Percentiles rank a stretch among this genome's conserved stretches.
phyloP scores from a whole-genome alignment of 1,140 invertebrate genomes.

The Drosophila quadrilineata region DNA sequence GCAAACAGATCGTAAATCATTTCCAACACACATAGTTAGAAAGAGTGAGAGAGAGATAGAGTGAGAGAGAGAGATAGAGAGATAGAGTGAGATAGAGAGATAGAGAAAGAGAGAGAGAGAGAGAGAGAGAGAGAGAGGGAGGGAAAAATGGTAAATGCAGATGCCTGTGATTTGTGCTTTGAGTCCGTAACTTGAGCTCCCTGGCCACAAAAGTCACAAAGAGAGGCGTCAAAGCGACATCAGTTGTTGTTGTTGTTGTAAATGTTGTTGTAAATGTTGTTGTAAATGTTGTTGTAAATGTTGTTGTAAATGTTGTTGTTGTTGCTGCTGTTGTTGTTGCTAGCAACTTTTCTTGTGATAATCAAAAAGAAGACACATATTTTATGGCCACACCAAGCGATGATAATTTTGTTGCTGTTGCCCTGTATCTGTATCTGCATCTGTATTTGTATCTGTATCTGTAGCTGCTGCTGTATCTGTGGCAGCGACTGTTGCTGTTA shows the following conservation, averaged over 20 bases:
- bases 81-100: too few relatives aligned
- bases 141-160: too few relatives aligned
- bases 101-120: too few relatives aligned
- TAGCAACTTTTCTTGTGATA: conserved; percentile 28
- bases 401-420: conserved; percentile 19
- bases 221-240: conserved; percentile 38
- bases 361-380: conserved; percentile 43
- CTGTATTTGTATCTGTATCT: conserved; percentile 18
- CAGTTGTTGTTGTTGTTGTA: conserved; percentile 3
- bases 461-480: conserved; percentile 12
- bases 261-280: background rate
- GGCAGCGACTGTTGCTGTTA: conserved; percentile 9
- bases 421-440: conserved; percentile 7
- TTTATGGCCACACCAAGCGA: conserved; percentile 40
- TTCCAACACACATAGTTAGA: conserved; percentile 18
- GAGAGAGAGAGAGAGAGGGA: too few relatives aligned
- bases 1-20: conserved; percentile 69
- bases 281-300: background rate
- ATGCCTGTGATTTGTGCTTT: conserved; percentile 36
- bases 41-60: too few relatives aligned
- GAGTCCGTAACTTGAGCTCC: conserved; percentile 9
- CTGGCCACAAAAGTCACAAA: conserved; percentile 18
- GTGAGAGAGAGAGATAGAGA: too few relatives aligned
- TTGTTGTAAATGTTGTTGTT: background rate
- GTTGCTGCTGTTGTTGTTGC: background rate